Evolutionary conservation across 2,888 invertebrate genomes (phyloP).

Genomic region (Nymphalis polychloros): DNA sequence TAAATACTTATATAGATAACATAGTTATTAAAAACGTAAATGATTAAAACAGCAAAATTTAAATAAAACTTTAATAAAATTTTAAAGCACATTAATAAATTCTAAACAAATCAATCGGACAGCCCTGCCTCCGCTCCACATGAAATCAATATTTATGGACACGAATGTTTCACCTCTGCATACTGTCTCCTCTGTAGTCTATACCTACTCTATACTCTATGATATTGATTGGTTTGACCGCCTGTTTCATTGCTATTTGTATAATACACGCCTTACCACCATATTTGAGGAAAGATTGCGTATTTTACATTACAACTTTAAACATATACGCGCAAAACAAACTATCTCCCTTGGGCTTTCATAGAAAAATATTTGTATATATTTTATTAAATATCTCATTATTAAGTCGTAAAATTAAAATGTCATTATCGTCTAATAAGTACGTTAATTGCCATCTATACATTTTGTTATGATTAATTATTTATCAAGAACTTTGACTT

Average conservation of each 20-base stretch:
- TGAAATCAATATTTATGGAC: constrained; percentile 79
- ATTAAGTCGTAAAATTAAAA: too few relatives aligned
- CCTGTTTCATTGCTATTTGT: constrained; percentile 7
- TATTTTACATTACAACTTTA: neutral
- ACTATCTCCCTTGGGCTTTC: too few relatives aligned
- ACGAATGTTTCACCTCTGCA: constrained; percentile 65
- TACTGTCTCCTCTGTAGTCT: constrained; percentile 39
- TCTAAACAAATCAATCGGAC: constrained; percentile 33
- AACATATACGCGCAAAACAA: too few relatives aligned
- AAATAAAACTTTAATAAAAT: neutral
- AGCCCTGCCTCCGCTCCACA: constrained; percentile 59
- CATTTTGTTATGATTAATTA: too few relatives aligned
- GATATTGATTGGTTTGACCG: constrained; percentile 29
- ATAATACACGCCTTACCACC: neutral
- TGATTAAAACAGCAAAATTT: too few relatives aligned
- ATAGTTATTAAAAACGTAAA: too few relatives aligned
- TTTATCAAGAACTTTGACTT: too few relatives aligned
- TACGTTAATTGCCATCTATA: too few relatives aligned
- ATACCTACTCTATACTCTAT: constrained; percentile 23
- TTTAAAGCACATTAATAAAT: neutral
- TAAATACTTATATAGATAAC: too few relatives aligned
- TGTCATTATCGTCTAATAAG: too few relatives aligned
- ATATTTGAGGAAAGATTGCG: neutral
- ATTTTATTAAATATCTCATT: too few relatives aligned
- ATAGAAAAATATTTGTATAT: too few relatives aligned